Evolutionary conservation across 2,113 vertebrate species (phyloP), one percentile per base, ranked within the genome.

Genomic region (Riparia riparia): DNA sequence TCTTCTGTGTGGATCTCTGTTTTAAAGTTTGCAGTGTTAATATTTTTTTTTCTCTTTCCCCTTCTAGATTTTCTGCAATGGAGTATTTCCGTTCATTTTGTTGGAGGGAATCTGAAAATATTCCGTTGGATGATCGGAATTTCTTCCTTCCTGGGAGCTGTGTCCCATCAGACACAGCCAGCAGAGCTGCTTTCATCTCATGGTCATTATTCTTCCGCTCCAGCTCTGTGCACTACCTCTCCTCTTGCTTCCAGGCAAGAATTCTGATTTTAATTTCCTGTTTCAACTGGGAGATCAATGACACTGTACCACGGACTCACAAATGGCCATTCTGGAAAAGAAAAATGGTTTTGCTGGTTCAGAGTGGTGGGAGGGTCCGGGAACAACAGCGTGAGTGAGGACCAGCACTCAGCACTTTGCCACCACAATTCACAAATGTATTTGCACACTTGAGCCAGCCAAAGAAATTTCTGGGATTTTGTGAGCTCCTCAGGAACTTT

Each of bases 231-330:
- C 71, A 37, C 16, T 49, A 4, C 49, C 28, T 82, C 53, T 86
- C 13, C 64, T 64, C 42, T 42, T 8, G 1, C 51, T 45, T 63
- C 45, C 51, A 39, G 69, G 57, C 25, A 60, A 54, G 13, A 29
- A 14, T 71, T 53, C 58, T 68, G 58, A 20, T 50, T 77, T 81
- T 54, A 37, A 60, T 95, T 45, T 37, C 54, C 29, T 1, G 0
- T 61, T 65, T n/a, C 41, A 61, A 29, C 50, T 78, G 73, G 28
- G 22, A 53, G 14, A 58, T 31, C 44, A 78, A 7, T 20, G 31
- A 6, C 16, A 5, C 0, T 0, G 21, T 2, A 28, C 5, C 6
- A 6, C 1, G 11, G 65, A 71, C 7, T 17, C 12, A 19, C 39
- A 65, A 26, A 42, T 0, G 3, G 14, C 37, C 19, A 3, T 25